phyloP scores from a whole-genome alignment of 1,140 invertebrate species.

The Centruroides sculpturatus region DNA sequence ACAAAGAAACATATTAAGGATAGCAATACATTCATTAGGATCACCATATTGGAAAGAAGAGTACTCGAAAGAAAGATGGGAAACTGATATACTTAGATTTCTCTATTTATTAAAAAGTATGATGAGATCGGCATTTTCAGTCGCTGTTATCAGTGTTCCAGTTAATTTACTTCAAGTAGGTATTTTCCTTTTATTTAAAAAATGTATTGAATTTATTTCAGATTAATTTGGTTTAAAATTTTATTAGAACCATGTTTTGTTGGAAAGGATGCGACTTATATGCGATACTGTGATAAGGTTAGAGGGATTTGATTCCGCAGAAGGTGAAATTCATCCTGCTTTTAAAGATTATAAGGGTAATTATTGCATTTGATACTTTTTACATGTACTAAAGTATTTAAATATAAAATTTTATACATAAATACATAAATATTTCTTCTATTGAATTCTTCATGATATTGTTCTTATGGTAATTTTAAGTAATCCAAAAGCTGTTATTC shows the following conservation, averaged over 20 bases:
- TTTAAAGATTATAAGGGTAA: slow-evolving; percentile 68
- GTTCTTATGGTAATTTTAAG: no score
- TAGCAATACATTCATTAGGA: slow-evolving; percentile 54
- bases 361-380: not conserved
- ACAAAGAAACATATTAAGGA: slow-evolving; percentile 48
- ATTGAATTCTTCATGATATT: no score
- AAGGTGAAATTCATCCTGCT: slow-evolving; percentile 57
- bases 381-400: no score
- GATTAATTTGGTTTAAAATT: not conserved
- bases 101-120: slow-evolving; percentile 52
- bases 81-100: slow-evolving; percentile 44
- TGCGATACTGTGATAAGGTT: slow-evolving; percentile 60
- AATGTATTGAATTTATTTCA: no score
- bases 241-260: slow-evolving; percentile 38
- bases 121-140: slow-evolving; percentile 50
- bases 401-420: no score
- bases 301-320: slow-evolving; percentile 66
- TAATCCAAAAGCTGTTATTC: no score
- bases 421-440: no score
- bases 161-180: slow-evolving; percentile 51
- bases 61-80: slow-evolving; percentile 33
- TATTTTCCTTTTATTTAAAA: not conserved
- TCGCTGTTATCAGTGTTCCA: slow-evolving; percentile 58
- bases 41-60: slow-evolving; percentile 50
- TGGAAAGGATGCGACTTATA: slow-evolving; percentile 46